Conservation (phyloP, 2,797 vertebrate species). For the Mallotus villosus region DNA sequence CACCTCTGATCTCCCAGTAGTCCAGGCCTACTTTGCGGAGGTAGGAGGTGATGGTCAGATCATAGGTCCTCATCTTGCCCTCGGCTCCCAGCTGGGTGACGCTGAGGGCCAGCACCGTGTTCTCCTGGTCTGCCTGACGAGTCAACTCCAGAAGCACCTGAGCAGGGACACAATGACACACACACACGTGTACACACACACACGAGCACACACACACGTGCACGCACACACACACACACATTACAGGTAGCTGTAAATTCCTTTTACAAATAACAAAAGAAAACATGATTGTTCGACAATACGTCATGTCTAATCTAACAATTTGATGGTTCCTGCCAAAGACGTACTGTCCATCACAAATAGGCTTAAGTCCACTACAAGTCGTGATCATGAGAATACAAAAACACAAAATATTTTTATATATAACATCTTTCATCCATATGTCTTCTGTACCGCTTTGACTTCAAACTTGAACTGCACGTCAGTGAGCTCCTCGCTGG, state of each 20-base stretch:
- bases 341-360: too few relatives aligned
- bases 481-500: constrained; percentile 83
- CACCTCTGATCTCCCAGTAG: constrained; percentile 1
- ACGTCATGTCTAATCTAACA: too few relatives aligned
- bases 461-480: constrained; percentile 91
- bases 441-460: constrained; percentile 74
- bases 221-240: neutral
- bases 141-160: constrained; percentile 91
- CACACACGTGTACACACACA: neutral
- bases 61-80: constrained; percentile 81
- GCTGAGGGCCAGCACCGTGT: constrained; percentile 80
- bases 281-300: neutral
- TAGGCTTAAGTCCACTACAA: too few relatives aligned
- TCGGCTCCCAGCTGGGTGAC: constrained; percentile 87
- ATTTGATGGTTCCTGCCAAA: too few relatives aligned
- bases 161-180: constrained; percentile 10
- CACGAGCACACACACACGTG: constrained; percentile 1
- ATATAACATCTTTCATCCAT: neutral
- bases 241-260: neutral
- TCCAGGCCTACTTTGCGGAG: neutral
- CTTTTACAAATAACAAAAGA: neutral
- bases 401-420: neutral
- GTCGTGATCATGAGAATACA: too few relatives aligned
- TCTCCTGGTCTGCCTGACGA: constrained; percentile 80
- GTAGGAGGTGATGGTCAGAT: constrained; percentile 64